Evolutionary conservation across 2,113 vertebrate species (phyloP), one percentile per base, ranked within the genome.

Genomic region (Uropsilus gracilis): DNA sequence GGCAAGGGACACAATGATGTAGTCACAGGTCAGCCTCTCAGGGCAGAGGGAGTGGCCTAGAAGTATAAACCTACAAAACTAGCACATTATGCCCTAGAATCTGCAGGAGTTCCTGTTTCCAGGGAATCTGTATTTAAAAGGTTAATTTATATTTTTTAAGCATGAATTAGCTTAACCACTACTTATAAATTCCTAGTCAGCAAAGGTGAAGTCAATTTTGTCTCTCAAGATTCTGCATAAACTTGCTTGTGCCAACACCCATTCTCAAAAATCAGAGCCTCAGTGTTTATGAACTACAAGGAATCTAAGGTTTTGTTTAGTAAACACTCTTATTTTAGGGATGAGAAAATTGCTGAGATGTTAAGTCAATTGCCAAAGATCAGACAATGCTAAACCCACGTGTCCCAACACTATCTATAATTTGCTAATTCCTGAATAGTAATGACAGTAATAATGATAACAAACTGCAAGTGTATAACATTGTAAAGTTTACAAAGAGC

Each of bases 361-460:
- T 55, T 77, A 84, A 92, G 20, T 53, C 57, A 82, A 63, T 63
- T 92, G 61, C n/a, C 37, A 75, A 59, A 75, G 42, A 80, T 28
- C 50, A n/a, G 55, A 81, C 57, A 80, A 82, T n/a, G 39, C 32
- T 61, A 82, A 93, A 2, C 68, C 73, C 44, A 85, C 13, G 2
- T 48, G 0, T 39, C 59, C n/a, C 28, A 93, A 61, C 22, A 61
- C 18, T 84, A 66, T 72, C n/a, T 92, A 32, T 48, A 93, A 84
- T 90, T 95, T 94, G 57, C 77, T 80, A 96, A 94, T 90, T 92
- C 50, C 42, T 64, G 46, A 83, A 82, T 77, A 94, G 66, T 55
- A 55, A 86, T 53, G 66, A 46, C 42, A 72, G 39, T 30, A 75
- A 75, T 81, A 30, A 94, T 61, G 66, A 53, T 24, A 90, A 57